These are phyloP conservation scores for Lemur catta DNA, from an alignment of 2,797 vertebrate genomes.

Conservation along the genomic window DNA sequence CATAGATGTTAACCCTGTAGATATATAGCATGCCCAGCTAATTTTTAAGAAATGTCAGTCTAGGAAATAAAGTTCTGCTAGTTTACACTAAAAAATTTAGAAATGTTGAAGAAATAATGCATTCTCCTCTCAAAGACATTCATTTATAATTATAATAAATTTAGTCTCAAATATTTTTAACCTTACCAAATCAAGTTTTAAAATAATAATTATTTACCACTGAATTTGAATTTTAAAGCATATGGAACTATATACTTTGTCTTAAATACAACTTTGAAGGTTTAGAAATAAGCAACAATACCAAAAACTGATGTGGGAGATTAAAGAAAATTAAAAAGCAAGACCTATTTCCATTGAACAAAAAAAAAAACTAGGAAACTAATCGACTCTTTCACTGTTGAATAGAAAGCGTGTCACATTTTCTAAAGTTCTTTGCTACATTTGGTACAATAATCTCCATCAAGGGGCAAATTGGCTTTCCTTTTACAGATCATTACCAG, in stretches of 20 bases:
- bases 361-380: constrained; percentile 63
- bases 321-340: constrained; percentile 62
- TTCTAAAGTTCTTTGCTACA: constrained; percentile 79
- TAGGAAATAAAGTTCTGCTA: neutral
- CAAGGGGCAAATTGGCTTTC: constrained; percentile 80
- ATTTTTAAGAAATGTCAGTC: neutral
- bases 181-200: neutral
- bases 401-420: constrained; percentile 72
- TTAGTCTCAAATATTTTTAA: neutral
- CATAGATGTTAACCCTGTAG: neutral
- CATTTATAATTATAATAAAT: neutral
- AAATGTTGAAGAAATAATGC: neutral
- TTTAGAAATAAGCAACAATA: constrained; percentile 51
- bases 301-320: neutral
- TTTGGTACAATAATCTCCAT: constrained; percentile 81
- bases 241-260: neutral
- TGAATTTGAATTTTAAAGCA: constrained; percentile 50
- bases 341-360: constrained; percentile 55
- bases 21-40: neutral
- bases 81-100: neutral
- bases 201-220: neutral
- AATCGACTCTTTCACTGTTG: constrained; percentile 66
- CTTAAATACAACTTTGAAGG: neutral
- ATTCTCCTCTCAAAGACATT: neutral
- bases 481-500: constrained; percentile 81